Conservation (phyloP, 2,888 invertebrate species). For the Amaurobius ferox region DNA sequence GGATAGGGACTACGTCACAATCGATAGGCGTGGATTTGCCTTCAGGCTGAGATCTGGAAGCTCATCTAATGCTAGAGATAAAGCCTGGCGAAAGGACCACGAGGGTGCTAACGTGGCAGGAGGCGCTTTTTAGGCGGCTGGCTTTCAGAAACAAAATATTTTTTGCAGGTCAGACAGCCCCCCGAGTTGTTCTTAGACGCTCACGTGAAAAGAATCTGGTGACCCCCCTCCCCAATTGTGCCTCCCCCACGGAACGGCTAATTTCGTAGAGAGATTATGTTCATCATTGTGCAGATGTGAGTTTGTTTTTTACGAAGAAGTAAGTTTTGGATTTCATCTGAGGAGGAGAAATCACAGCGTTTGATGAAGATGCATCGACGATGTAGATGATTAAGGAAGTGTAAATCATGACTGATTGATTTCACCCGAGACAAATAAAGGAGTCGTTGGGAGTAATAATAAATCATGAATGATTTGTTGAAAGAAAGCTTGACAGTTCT, state of each 20-base stretch:
- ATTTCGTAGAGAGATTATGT: slow-evolving; percentile 22
- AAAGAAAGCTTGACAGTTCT: too few species aligned
- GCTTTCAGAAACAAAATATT: slow-evolving; percentile 7
- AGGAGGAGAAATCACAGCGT: too few species aligned
- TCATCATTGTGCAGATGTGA: neutral
- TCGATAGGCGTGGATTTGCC: slow-evolving; percentile 20
- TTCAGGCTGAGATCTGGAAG: slow-evolving; percentile 30
- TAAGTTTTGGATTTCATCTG: neutral
- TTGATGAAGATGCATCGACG: too few species aligned
- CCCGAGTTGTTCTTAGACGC: neutral
- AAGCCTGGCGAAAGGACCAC: slow-evolving; percentile 41
- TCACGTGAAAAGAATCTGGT: neutral
- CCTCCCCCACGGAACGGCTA: slow-evolving; percentile 24
- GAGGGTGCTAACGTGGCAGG: slow-evolving; percentile 40
- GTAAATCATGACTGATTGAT: too few species aligned
- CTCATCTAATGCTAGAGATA: slow-evolving; percentile 37
- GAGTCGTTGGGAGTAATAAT: too few species aligned
- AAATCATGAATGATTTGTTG: too few species aligned
- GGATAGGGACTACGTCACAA: slow-evolving; percentile 43
- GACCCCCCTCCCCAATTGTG: slow-evolving; percentile 13
- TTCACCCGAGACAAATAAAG: too few species aligned
- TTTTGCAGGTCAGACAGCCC: slow-evolving; percentile 18
- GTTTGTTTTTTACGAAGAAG: neutral
- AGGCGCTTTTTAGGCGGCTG: slow-evolving; percentile 36
- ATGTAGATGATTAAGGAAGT: too few species aligned